Conservation (phyloP, 2,888 invertebrate species). For the Lutraria lutraria region DNA sequence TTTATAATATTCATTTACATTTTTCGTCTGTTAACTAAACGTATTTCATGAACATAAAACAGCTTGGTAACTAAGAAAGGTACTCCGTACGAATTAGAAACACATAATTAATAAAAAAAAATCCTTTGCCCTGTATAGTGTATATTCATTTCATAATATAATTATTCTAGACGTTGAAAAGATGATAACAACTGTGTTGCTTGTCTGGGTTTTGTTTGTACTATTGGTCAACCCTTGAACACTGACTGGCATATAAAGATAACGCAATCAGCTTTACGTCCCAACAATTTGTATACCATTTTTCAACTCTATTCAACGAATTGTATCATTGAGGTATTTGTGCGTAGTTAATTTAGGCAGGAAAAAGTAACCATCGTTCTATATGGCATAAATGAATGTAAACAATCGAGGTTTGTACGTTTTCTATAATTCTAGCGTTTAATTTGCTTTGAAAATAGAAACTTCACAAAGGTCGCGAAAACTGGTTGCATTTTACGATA, state of each 20-base stretch:
- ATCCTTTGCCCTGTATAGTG: no score
- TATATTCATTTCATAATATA: no score
- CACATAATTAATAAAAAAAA: no score
- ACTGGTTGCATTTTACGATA: no score
- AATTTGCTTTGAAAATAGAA: no score
- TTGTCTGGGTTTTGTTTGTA: neutral
- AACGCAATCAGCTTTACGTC: neutral
- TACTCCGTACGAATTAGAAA: no score
- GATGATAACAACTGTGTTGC: neutral
- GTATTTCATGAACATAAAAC: no score
- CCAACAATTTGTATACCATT: neutral
- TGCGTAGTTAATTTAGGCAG: neutral
- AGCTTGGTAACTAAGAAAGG: no score
- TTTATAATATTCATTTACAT: no score
- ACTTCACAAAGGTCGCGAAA: no score
- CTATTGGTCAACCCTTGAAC: neutral
- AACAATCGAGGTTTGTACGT: conserved; percentile 2
- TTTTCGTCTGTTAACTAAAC: no score
- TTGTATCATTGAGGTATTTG: neutral
- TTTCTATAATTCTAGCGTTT: neutral
- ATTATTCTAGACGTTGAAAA: neutral
- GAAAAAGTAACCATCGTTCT: neutral
- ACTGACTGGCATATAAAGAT: neutral
- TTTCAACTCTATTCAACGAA: neutral
- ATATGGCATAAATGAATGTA: neutral